Base-by-base conservation (phyloP, 30 jellyfish, hydroid and myxozoan genomes). In the Chrysaora quinquecirrha region DNA sequence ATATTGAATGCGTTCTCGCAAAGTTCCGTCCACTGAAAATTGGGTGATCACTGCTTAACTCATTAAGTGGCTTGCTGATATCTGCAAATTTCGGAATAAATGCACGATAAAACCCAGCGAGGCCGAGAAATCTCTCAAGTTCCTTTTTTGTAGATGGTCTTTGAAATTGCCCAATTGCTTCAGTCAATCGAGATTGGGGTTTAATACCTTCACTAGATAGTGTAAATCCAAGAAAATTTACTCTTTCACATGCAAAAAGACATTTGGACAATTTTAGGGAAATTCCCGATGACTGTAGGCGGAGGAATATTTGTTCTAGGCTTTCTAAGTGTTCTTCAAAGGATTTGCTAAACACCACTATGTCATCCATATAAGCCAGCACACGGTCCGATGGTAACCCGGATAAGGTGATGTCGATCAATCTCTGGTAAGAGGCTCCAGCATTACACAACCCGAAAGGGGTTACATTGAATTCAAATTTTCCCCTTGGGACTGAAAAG, bases 401-500 rank as follows among this genome's bases (percentile, higher is more conserved):
- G 10, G 85, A 73, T 46, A 73, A 73, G 34, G 47, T 73, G 14
- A 73, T 46, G 32, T 73, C 85, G 48, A 73, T 48, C 78, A 38
- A 34, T 28, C 85, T 73, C 46, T 73, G 78, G 48, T 47, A 73
- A 20, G 78, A 34, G 4, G 78, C 47, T 38, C 78, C 78, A 23
- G 78, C 78, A 46, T 34, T 73, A 46, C 85, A 38, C 9, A 73
- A 34, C 21, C 71, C 46, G 48, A 35, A 35, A 31, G 49, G 47
- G 3, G 16, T 34, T 4, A 73, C 73, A 28, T 73, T 73, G 27
- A 73, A 35, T n/a, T 25, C 85, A 28, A 46, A 73, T 73, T 73
- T 46, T 27, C 75, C 71, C n/a, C 85, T 78, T 12, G 73, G 90
- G 9, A 80, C 90, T 3, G 90, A 24, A 66, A 80, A 48, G 20